These are phyloP conservation scores for Leptoclinus maculatus DNA, from an alignment of 2,797 vertebrate genomes.

Conservation along the genomic window DNA sequence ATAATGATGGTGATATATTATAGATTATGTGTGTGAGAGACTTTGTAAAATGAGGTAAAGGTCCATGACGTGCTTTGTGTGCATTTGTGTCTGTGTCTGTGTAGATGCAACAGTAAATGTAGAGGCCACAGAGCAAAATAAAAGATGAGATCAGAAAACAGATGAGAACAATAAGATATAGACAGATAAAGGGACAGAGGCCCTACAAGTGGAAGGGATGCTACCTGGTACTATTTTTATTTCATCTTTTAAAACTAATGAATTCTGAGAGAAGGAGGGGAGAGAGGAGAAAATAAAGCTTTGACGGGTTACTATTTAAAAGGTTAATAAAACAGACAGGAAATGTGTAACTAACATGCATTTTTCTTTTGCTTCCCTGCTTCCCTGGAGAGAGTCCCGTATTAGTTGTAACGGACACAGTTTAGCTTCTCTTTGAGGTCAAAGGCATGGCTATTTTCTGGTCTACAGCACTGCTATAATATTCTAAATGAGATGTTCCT, in stretches of 20 bases:
- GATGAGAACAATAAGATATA: slow-evolving; percentile 9
- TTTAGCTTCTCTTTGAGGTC: slow-evolving; percentile 5
- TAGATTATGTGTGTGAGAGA: not conserved
- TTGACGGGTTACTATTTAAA: slow-evolving; percentile 6
- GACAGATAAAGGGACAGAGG: slow-evolving; percentile 1
- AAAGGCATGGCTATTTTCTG: slow-evolving; percentile 3
- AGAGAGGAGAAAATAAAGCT: slow-evolving; percentile 6
- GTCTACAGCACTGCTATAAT: not conserved
- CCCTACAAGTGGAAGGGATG: not conserved
- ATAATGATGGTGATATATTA: not conserved
- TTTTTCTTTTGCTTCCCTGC: not conserved
- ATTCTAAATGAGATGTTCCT: slow-evolving; percentile 15
- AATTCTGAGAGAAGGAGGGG: not conserved
- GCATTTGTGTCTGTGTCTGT: not conserved
- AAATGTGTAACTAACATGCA: not conserved
- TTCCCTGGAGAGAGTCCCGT: not conserved
- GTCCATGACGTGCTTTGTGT: not conserved
- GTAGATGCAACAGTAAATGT: not conserved
- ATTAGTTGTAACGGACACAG: not conserved
- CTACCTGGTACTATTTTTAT: slow-evolving; percentile 17
- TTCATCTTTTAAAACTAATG: slow-evolving; percentile 25
- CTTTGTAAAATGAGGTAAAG: not conserved
- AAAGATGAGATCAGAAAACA: not conserved
- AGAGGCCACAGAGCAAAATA: not conserved
- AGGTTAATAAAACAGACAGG: slow-evolving; percentile 13